These are phyloP conservation scores for Stigmatopora argus DNA, from an alignment of 2,113 vertebrate genomes.

Conservation along the genomic window DNA sequence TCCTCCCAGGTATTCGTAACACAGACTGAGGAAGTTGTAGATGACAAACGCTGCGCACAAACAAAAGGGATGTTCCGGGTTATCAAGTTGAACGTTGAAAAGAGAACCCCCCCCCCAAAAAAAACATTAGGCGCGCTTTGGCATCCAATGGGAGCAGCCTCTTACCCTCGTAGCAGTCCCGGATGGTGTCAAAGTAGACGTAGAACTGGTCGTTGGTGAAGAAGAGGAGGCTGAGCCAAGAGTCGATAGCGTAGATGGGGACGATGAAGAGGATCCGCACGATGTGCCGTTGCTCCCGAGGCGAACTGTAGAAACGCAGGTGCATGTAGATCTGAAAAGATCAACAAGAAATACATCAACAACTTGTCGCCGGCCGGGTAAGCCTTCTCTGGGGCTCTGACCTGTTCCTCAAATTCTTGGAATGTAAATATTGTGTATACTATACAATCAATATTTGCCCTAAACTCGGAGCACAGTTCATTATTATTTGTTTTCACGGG, in stretches of 20 bases:
- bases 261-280: slow-evolving; percentile 98
- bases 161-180: slow-evolving; percentile 97
- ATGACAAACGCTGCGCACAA: slow-evolving; percentile 84
- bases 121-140: not conserved
- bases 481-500: not conserved
- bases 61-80: not conserved
- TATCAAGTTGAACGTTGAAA: too few relatives aligned
- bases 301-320: slow-evolving; percentile 90
- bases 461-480: not conserved
- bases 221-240: slow-evolving; percentile 98
- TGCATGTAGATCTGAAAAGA: slow-evolving; percentile 94
- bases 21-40: slow-evolving; percentile 94
- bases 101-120: too few relatives aligned
- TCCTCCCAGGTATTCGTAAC: slow-evolving; percentile 92
- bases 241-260: slow-evolving; percentile 96
- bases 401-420: too few relatives aligned
- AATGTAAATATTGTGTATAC: not conserved
- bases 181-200: slow-evolving; percentile 94
- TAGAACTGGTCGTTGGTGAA: slow-evolving; percentile 99
- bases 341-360: not conserved
- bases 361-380: too few relatives aligned
- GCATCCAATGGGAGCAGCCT: not conserved
- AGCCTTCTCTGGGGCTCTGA: too few relatives aligned
- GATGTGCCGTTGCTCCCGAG: slow-evolving; percentile 94
- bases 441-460: not conserved